Evolutionary conservation across 2,888 invertebrate genomes (phyloP).

Genomic region (Nymphalis urticae): DNA sequence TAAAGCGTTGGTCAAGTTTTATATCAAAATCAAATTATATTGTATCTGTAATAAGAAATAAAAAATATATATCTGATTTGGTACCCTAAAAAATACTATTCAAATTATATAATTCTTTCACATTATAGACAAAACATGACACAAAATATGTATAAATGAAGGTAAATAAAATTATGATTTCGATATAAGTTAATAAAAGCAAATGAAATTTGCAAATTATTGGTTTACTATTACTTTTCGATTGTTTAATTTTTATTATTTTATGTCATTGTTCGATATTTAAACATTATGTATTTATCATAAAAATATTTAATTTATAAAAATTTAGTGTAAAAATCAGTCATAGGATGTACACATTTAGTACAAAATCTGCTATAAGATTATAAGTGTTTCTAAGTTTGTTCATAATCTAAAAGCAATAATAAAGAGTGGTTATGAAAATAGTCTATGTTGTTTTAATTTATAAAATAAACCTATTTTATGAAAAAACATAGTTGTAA

Average conservation of each 20-base stretch:
- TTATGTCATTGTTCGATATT: neutral
- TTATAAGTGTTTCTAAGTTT: conserved; percentile 60
- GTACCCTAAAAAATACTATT: no score
- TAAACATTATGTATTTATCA: conserved; percentile 2
- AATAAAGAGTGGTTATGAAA: conserved; percentile 71
- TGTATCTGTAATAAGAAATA: no score
- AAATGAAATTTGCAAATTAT: neutral
- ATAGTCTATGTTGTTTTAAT: conserved; percentile 17
- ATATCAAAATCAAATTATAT: no score
- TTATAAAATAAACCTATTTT: conserved; percentile 13
- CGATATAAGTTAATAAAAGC: neutral
- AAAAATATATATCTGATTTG: no score
- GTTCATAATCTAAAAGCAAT: conserved; percentile 70
- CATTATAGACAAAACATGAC: no score
- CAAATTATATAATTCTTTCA: no score
- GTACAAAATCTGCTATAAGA: conserved; percentile 73
- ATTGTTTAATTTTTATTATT: conserved; percentile 6
- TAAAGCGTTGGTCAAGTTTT: no score
- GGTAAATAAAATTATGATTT: no score
- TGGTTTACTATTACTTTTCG: neutral
- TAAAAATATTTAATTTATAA: conserved; percentile 19
- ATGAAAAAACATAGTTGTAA: no score
- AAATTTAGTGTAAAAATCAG: conserved; percentile 44
- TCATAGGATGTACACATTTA: conserved; percentile 70
- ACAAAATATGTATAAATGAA: no score